phyloP scores from a whole-genome alignment of 2,113 vertebrate genomes.

The Microcebus jonahi region DNA sequence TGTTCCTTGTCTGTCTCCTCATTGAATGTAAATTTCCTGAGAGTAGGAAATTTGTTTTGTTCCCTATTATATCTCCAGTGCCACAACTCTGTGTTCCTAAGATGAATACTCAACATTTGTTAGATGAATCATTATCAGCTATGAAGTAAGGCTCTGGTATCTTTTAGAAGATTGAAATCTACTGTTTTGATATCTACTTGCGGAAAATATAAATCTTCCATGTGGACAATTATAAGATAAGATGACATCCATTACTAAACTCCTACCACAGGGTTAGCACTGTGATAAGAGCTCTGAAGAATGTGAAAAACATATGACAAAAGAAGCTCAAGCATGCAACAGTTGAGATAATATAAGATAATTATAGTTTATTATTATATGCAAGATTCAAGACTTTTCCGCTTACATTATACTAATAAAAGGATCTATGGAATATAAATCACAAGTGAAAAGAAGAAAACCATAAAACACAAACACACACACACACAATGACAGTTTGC shows the following conservation, averaged over 20 bases:
- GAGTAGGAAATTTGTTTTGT: background rate
- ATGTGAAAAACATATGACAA: background rate
- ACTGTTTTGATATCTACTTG: background rate
- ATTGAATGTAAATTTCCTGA: background rate
- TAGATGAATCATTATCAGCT: background rate
- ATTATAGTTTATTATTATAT: background rate
- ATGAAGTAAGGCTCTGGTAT: background rate
- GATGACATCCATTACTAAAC: background rate
- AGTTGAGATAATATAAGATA: background rate
- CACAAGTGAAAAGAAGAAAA: background rate
- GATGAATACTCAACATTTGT: background rate
- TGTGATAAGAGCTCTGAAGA: background rate
- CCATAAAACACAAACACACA: no score
- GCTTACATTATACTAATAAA: background rate
- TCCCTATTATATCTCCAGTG: background rate
- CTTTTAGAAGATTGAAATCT: background rate
- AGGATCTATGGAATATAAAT: background rate
- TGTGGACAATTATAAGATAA: slow-evolving; percentile 1
- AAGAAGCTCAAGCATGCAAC: background rate
- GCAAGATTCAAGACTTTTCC: background rate
- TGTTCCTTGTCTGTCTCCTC: background rate
- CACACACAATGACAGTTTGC: background rate
- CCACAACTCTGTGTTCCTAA: background rate
- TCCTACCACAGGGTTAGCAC: background rate
- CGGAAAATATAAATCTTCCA: slow-evolving; percentile 41